A percentile compares a stretch with the other conserved stretches of the same genome.
Evolutionary conservation across 2,888 invertebrate species (phyloP).

Genomic region (Aphidius colemani): DNA sequence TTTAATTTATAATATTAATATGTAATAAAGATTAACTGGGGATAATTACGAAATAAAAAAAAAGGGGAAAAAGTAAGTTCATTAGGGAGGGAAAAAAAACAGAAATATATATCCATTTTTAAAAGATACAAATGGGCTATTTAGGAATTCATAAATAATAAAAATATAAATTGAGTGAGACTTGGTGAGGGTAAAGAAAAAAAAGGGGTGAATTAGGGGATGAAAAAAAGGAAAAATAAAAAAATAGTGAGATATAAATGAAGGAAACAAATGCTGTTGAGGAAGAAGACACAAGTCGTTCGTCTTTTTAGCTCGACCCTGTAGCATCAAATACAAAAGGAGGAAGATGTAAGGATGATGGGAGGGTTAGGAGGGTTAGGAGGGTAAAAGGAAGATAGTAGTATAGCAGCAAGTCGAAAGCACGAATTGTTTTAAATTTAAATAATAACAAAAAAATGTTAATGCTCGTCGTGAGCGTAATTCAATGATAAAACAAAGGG

Average conservation of each 20-base stretch:
- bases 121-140: too few species aligned
- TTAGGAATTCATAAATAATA: too few species aligned
- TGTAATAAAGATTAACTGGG: too few species aligned
- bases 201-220: too few species aligned
- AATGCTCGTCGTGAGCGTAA: slow-evolving; percentile 41
- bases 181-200: too few species aligned
- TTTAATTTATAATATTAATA: too few species aligned
- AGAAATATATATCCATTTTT: too few species aligned
- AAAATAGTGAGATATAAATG: neutral
- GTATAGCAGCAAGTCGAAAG: slow-evolving; percentile 29
- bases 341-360: neutral
- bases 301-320: neutral
- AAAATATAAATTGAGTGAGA: too few species aligned
- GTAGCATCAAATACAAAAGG: neutral
- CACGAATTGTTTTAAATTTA: slow-evolving; percentile 54
- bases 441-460: slow-evolving; percentile 57
- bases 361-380: neutral
- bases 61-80: too few species aligned
- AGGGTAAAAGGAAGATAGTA: too few species aligned
- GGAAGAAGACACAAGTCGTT: neutral
- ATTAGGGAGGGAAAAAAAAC: too few species aligned
- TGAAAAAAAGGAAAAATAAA: neutral
- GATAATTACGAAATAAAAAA: too few species aligned
- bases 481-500: slow-evolving; percentile 54
- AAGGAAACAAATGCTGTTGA: neutral